These are phyloP conservation scores for Ormyrus rosae DNA, from an alignment of 2,888 invertebrate species.

Conservation along the genomic window DNA sequence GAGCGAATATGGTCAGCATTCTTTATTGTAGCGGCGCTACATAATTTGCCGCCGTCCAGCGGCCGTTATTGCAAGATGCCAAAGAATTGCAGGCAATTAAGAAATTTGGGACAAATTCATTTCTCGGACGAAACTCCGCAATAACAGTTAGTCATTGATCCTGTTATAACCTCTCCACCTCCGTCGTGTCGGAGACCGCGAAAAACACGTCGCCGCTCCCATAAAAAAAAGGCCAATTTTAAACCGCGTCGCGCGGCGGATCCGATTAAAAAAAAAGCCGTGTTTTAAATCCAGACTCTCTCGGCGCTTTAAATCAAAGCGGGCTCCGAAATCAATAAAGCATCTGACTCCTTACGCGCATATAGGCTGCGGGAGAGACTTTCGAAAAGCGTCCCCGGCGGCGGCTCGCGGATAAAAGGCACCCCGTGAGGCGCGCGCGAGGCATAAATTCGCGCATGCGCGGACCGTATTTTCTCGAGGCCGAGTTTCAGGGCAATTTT, in stretches of 20 bases:
- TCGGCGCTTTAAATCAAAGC: neutral
- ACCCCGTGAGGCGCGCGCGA: slow-evolving; percentile 11
- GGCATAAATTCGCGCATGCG: slow-evolving; percentile 20
- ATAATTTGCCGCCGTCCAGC: slow-evolving; percentile 19
- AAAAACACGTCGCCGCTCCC: neutral
- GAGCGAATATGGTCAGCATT: slow-evolving; percentile 4
- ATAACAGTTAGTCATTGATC: slow-evolving; percentile 17
- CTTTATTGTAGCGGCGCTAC: slow-evolving; percentile 8
- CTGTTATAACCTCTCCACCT: neutral
- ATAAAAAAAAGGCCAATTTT: neutral
- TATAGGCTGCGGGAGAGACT: slow-evolving; percentile 8
- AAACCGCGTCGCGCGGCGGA: neutral
- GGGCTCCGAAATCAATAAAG: slow-evolving; percentile 36
- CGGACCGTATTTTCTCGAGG: no score
- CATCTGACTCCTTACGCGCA: slow-evolving; percentile 18
- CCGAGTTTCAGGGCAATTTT: neutral
- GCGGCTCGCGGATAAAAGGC: neutral
- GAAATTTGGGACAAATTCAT: slow-evolving; percentile 57
- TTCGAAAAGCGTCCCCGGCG: slow-evolving; percentile 41
- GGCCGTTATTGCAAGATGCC: slow-evolving; percentile 38
- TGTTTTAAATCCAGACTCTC: neutral
- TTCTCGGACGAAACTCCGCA: slow-evolving; percentile 19
- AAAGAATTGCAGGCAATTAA: slow-evolving; percentile 56
- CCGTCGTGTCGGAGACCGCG: neutral
- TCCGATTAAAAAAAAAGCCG: neutral